Percentiles rank a stretch among this genome's conserved stretches.
phyloP scores from a whole-genome alignment of 1,140 invertebrate genomes.

The Paracyclopina nana region DNA sequence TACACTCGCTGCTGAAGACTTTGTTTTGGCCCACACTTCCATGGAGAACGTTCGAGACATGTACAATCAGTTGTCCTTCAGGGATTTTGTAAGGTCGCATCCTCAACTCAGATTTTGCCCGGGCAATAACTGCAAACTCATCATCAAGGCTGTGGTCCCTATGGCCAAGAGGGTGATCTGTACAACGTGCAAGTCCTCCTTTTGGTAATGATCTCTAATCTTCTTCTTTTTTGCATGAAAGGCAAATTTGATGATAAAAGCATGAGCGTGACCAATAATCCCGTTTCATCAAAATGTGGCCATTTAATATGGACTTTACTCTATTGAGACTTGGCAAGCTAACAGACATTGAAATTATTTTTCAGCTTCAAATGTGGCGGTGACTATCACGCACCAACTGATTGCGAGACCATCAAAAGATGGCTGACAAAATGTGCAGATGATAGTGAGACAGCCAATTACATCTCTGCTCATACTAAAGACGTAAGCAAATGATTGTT shows the following conservation, averaged over 20 bases:
- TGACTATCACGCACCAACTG: constrained; percentile 93
- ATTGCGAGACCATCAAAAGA: constrained; percentile 83
- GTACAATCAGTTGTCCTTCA: constrained; percentile 85
- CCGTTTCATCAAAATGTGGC: background rate
- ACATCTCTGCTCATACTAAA: constrained; percentile 95
- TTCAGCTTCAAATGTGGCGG: constrained; percentile 71
- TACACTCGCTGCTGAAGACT: constrained; percentile 79
- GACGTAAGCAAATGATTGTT: constrained; percentile 11
- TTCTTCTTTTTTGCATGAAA: background rate
- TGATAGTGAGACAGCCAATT: constrained; percentile 97
- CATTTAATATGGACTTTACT: background rate
- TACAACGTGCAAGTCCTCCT: constrained; percentile 49
- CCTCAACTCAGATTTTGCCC: constrained; percentile 81
- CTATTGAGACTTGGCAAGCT: background rate
- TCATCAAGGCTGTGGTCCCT: constrained; percentile 50
- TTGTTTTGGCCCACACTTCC: constrained; percentile 64
- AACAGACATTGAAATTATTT: constrained; percentile 19
- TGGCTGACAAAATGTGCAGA: constrained; percentile 98
- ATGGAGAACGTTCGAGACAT: constrained; percentile 60
- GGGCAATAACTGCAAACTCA: constrained; percentile 79
- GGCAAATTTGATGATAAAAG: background rate
- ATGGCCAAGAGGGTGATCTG: constrained; percentile 61
- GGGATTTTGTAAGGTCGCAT: constrained; percentile 82
- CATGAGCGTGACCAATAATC: background rate
- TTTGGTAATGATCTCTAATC: constrained; percentile 40